These are phyloP conservation scores for Aricia artaxerxes DNA, from an alignment of 2,888 invertebrate genomes.

Conservation along the genomic window DNA sequence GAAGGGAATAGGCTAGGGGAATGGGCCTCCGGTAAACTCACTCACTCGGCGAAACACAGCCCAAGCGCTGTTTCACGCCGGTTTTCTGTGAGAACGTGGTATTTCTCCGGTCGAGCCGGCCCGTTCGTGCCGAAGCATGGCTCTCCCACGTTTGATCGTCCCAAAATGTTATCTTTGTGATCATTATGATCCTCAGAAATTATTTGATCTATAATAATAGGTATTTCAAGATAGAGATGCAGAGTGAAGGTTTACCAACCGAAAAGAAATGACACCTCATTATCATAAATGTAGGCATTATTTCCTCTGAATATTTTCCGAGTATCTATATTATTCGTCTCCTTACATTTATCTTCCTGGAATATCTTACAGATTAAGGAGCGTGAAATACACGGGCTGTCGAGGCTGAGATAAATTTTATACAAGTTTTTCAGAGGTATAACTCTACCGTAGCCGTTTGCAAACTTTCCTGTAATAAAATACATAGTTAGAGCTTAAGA, in stretches of 20 bases:
- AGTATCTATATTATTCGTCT: slow-evolving; percentile 46
- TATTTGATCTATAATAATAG: neutral
- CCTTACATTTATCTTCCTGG: slow-evolving; percentile 47
- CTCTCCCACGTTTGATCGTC: too few species aligned
- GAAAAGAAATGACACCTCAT: slow-evolving; percentile 58
- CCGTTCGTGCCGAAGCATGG: too few species aligned
- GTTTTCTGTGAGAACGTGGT: too few species aligned
- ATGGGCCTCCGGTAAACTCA: too few species aligned
- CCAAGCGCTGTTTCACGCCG: too few species aligned
- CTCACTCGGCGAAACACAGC: too few species aligned
- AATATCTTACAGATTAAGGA: slow-evolving; percentile 60
- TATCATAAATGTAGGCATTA: slow-evolving; percentile 61
- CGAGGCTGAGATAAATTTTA: slow-evolving; percentile 64
- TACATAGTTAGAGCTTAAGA: neutral
- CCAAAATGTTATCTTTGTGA: neutral
- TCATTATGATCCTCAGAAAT: neutral
- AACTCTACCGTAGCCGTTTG: slow-evolving; percentile 57
- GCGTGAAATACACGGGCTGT: slow-evolving; percentile 71
- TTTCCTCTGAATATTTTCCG: slow-evolving; percentile 49
- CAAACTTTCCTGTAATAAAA: slow-evolving; percentile 53
- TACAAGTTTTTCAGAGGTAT: slow-evolving; percentile 71
- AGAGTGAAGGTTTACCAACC: slow-evolving; percentile 46
- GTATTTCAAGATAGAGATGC: neutral
- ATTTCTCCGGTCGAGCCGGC: too few species aligned
- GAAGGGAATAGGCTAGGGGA: too few species aligned